Conservation (phyloP, 2,113 vertebrate species). For the Pholis gunnellus region DNA sequence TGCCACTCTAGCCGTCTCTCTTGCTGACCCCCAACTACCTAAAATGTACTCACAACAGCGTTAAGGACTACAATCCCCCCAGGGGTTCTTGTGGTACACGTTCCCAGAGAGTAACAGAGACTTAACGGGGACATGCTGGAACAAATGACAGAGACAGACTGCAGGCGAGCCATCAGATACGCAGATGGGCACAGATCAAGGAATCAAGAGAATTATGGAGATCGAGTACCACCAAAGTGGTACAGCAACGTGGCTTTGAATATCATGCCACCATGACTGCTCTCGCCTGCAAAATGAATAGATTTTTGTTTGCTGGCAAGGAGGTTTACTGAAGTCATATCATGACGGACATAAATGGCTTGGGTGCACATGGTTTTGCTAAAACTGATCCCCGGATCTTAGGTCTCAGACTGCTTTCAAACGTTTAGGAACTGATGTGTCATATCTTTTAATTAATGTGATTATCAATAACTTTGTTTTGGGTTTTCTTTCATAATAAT, state of each 20-base stretch:
- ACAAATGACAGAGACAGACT: conserved; percentile 80
- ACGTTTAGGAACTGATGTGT: not conserved
- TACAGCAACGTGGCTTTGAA: conserved; percentile 37
- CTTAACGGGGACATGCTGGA: conserved; percentile 60
- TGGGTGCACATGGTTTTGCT: conserved; percentile 9
- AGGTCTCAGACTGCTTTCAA: conserved; percentile 3
- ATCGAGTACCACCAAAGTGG: conserved; percentile 42
- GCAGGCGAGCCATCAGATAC: conserved; percentile 65
- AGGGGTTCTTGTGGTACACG: conserved; percentile 65
- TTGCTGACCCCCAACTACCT: conserved; percentile 47
- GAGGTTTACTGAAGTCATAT: conserved; percentile 32
- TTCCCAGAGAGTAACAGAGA: conserved; percentile 77
- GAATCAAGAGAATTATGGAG: conserved; percentile 56
- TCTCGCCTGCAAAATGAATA: conserved; percentile 51
- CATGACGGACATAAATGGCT: conserved; percentile 21
- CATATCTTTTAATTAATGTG: conserved; percentile 14
- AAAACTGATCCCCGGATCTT: conserved; percentile 20
- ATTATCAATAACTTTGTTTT: conserved; percentile 28
- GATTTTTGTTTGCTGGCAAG: conserved; percentile 32
- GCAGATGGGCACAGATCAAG: conserved; percentile 72
- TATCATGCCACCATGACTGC: conserved; percentile 58
- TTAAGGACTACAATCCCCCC: conserved; percentile 62
- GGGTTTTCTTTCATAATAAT: not conserved
- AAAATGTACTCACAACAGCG: conserved; percentile 60
- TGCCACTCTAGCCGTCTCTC: conserved; percentile 38